Conservation (phyloP, 2,113 vertebrate species). For the Telmatochromis bifrenatus region DNA sequence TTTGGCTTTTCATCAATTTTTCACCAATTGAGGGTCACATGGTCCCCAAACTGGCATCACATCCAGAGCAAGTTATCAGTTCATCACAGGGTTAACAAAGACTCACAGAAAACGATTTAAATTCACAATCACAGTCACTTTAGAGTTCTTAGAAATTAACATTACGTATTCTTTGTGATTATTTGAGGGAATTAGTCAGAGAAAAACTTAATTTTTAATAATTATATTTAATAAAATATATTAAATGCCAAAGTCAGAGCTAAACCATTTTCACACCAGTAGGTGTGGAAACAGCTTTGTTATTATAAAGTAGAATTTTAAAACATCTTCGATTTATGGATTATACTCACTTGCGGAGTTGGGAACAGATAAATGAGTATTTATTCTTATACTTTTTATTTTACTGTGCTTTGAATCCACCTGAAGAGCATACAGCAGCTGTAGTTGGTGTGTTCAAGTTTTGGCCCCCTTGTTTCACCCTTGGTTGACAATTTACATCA, state of each 20-base stretch:
- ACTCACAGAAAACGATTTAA: neutral
- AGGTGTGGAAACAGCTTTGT: neutral
- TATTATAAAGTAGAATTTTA: neutral
- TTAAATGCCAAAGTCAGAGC: accelerated
- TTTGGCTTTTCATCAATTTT: neutral
- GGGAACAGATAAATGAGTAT: neutral
- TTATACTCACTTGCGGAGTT: neutral
- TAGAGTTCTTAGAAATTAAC: neutral
- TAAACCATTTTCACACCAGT: neutral
- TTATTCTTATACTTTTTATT: neutral
- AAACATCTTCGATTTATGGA: neutral
- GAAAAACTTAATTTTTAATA: neutral
- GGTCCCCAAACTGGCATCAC: neutral
- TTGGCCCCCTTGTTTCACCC: accelerated
- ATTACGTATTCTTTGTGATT: neutral
- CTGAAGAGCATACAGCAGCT: neutral
- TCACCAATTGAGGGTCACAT: neutral
- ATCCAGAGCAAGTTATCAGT: neutral
- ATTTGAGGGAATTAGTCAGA: accelerated
- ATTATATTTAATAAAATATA: neutral
- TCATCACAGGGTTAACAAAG: neutral
- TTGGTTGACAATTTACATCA: neutral
- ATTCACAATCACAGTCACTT: neutral
- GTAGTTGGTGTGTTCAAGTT: neutral
- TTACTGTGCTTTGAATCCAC: neutral